Conservation (phyloP, 1,140 invertebrate genomes). For the Cydia amplana region DNA sequence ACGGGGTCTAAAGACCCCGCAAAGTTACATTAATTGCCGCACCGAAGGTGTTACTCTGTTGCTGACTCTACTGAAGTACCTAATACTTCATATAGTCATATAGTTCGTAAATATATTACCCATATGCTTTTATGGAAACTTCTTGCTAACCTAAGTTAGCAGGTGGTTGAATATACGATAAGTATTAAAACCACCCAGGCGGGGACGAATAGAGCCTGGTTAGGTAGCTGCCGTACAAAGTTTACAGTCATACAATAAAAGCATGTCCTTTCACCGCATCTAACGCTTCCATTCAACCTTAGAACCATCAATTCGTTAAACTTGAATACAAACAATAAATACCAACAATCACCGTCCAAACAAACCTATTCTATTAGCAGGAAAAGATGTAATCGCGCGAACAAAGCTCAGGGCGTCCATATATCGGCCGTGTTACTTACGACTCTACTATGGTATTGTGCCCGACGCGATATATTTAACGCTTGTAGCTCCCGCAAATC, state of each 20-base stretch:
- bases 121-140: background rate
- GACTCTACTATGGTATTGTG: slow-evolving; percentile 63
- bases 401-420: slow-evolving; percentile 64
- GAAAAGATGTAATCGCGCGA: slow-evolving; percentile 66
- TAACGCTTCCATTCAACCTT: slow-evolving; percentile 18
- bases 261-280: slow-evolving; percentile 4
- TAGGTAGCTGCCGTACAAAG: background rate
- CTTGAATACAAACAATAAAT: slow-evolving; percentile 33
- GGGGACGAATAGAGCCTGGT: background rate
- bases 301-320: slow-evolving; percentile 19
- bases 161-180: too few species aligned
- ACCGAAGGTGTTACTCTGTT: too few species aligned
- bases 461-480: slow-evolving; percentile 59
- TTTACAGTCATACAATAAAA: slow-evolving; percentile 15
- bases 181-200: background rate
- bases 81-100: too few species aligned
- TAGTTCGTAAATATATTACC: too few species aligned
- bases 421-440: slow-evolving; percentile 66
- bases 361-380: slow-evolving; percentile 61
- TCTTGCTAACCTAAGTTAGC: background rate
- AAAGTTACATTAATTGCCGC: too few species aligned
- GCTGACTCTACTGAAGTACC: too few species aligned
- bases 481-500: slow-evolving; percentile 59
- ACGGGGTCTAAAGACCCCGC: too few species aligned
- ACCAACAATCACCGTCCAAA: slow-evolving; percentile 42